Evolutionary conservation across 2,797 vertebrate species (phyloP).

Genomic region (Cirrhinus molitorella): DNA sequence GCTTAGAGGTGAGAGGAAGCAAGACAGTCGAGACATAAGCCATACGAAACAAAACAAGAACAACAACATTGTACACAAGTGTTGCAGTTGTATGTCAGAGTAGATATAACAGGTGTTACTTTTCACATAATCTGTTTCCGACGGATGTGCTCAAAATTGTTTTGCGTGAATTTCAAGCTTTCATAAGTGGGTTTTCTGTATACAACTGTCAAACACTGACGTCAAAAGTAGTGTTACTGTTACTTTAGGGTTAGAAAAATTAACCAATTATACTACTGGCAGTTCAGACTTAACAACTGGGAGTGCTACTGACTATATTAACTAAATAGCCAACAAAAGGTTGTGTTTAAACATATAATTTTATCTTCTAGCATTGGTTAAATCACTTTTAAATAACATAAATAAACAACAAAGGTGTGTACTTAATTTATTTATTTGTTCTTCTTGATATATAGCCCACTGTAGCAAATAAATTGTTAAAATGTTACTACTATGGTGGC

Average conservation of each 20-base stretch:
- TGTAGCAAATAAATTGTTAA: not conserved
- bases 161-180: not conserved
- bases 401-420: not conserved
- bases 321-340: not conserved
- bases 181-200: not conserved
- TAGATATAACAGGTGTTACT: not conserved
- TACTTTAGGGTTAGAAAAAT: not conserved
- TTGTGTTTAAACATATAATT: not conserved
- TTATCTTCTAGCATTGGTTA: too few species aligned
- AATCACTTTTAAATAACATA: not conserved
- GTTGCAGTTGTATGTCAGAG: not conserved
- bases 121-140: not conserved
- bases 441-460: too few species aligned
- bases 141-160: not conserved
- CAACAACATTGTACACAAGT: not conserved
- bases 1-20: conserved; percentile 23
- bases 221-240: not conserved
- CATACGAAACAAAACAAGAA: not conserved
- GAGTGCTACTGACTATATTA: not conserved
- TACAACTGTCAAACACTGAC: not conserved
- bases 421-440: not conserved
- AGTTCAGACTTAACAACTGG: not conserved
- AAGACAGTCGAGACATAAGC: conserved; percentile 10
- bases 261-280: not conserved
- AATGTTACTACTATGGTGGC: not conserved